A percentile compares a stretch with the other conserved stretches of the same genome.
phyloP scores from a whole-genome alignment of 2,888 invertebrate species.

The Nineta flava region DNA sequence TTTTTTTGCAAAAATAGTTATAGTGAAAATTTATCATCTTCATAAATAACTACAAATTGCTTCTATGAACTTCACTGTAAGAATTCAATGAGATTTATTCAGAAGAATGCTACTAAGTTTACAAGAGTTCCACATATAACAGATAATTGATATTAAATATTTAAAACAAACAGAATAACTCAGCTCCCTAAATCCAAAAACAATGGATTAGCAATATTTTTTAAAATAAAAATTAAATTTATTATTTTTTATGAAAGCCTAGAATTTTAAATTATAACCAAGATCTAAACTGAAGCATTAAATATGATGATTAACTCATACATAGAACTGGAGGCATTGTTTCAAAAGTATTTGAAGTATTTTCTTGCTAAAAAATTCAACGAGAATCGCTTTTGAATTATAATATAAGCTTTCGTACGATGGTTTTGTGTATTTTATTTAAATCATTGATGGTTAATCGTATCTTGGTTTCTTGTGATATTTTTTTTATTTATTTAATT shows the following conservation, averaged over 20 bases:
- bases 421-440: neutral
- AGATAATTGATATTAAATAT: too few relatives aligned
- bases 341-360: neutral
- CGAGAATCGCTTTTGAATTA: neutral
- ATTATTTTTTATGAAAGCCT: neutral
- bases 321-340: neutral
- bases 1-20: too few relatives aligned
- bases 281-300: neutral
- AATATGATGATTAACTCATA: neutral
- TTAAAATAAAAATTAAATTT: neutral
- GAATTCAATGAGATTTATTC: too few relatives aligned
- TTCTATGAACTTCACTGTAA: too few relatives aligned
- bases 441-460: neutral
- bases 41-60: too few relatives aligned
- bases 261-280: neutral
- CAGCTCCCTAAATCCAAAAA: constrained; percentile 1
- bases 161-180: neutral
- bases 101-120: too few relatives aligned
- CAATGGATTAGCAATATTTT: neutral
- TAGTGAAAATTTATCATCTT: too few relatives aligned
- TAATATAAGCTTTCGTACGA: neutral
- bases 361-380: neutral
- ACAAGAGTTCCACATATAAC: too few relatives aligned
- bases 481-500: neutral
- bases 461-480: constrained; percentile 3